Evolutionary conservation across 2,797 vertebrate species (phyloP).

Genomic region (Hoplostethus atlanticus): DNA sequence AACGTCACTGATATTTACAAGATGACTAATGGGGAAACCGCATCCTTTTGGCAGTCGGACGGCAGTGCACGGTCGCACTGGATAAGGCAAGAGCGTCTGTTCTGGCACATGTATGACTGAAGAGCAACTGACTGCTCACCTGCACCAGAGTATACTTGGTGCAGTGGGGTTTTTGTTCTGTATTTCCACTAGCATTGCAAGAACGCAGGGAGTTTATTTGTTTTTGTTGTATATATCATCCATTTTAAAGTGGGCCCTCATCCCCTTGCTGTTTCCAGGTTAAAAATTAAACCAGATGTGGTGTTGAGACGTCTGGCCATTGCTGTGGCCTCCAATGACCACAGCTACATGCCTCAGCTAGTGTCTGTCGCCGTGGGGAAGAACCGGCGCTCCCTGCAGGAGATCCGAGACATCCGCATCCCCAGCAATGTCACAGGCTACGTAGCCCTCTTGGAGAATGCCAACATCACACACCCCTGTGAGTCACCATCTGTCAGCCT

Average conservation of each 20-base stretch:
- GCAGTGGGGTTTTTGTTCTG: neutral
- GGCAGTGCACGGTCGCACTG: slow-evolving; percentile 97
- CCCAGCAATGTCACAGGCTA: slow-evolving; percentile 98
- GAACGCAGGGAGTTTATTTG: too few species aligned
- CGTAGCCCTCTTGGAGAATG: slow-evolving; percentile 95
- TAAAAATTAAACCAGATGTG: slow-evolving; percentile 96
- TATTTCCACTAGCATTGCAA: too few species aligned
- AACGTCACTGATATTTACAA: slow-evolving; percentile 92
- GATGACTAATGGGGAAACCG: slow-evolving; percentile 96
- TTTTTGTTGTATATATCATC: neutral
- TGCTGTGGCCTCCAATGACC: slow-evolving; percentile 94
- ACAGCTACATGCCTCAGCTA: slow-evolving; percentile 99
- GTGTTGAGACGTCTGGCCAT: slow-evolving; percentile 94
- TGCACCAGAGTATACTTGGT: neutral
- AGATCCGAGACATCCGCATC: slow-evolving; percentile 96
- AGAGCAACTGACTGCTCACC: neutral
- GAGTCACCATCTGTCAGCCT: slow-evolving; percentile 77
- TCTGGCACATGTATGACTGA: slow-evolving; percentile 4
- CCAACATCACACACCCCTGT: slow-evolving; percentile 97
- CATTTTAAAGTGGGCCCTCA: neutral
- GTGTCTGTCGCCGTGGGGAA: slow-evolving; percentile 95
- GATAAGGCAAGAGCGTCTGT: slow-evolving; percentile 88
- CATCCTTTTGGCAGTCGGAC: slow-evolving; percentile 97
- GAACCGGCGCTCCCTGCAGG: slow-evolving; percentile 90
- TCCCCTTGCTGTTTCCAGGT: slow-evolving; percentile 76